Evolutionary conservation across 1,140 invertebrate genomes (phyloP), one percentile per base, ranked within the genome.

Genomic region (Drosophila sucinea): DNA sequence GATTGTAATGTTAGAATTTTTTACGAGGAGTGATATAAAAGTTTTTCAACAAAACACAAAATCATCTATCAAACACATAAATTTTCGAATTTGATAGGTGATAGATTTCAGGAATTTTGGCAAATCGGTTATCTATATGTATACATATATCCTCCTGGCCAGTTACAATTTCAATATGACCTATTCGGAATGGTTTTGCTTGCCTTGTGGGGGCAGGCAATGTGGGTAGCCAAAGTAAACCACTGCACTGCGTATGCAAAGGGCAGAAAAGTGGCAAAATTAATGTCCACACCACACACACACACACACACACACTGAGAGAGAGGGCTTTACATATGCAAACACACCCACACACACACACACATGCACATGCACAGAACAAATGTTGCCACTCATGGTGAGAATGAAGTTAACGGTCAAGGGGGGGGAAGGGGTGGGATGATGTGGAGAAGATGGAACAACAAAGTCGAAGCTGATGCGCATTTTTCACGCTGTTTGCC

Each of bases 311-410:
- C 56, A 35, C 41, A 64, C 4, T 56, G n/a, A 63, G 8, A 47
- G 27, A 7, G 11, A 55, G 54, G 2, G 55, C 55, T 57, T 60
- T 27, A 44, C 27, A 65, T 38, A 62, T 10, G 60, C 56, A 60
- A 56, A 61, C 41, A 35, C 6, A 60, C 41, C 17, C 17, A 17
- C 17, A 17, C 17, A 17, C 17, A 17, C 32, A 47, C 40, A 47
- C 25, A 29, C 25, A 60, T 23, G 54, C 56, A 60, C 40, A 57
- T 8, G 33, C 23, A 65, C 56, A 60, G 7, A 76, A 79, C 70
- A 70, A 77, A 80, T 80, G 75, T 73, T 67, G 76, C 61, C 77
- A 75, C 67, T 71, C 77, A 70, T 79, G 61, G 69, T 76, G 77
- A 71, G 65, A 79, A 76, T 76, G 73, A 72, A 72, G 73, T 60